phyloP scores from a whole-genome alignment of 2,113 vertebrate genomes.

The Ochotona curzoniae region DNA sequence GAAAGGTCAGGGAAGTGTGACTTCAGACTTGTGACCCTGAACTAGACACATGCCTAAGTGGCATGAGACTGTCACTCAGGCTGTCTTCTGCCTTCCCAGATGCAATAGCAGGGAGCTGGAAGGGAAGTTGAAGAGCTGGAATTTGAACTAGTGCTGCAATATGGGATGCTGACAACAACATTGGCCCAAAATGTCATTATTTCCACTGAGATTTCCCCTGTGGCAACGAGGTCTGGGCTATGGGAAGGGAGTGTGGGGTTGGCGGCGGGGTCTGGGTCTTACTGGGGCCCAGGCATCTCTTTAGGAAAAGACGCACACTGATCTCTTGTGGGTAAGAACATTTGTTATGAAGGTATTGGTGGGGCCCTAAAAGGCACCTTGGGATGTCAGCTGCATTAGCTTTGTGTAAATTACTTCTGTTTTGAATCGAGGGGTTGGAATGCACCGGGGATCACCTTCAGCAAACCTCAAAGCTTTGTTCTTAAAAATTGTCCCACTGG shows the following conservation, averaged over 20 bases:
- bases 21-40: no score
- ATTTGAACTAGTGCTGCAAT: no score
- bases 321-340: background rate
- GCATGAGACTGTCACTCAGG: no score
- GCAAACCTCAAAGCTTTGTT: background rate
- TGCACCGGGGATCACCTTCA: background rate
- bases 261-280: background rate
- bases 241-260: background rate
- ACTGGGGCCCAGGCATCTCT: background rate
- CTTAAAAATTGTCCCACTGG: background rate
- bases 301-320: background rate
- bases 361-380: background rate
- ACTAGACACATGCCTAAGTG: no score
- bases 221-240: background rate
- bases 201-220: background rate
- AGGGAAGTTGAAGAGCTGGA: no score
- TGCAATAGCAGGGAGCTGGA: no score
- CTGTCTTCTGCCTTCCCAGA: no score
- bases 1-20: no score
- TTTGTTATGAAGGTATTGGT: background rate
- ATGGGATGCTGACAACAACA: no score
- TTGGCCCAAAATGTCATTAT: background rate
- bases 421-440: background rate
- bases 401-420: background rate
- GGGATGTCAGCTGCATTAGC: background rate